Base-by-base conservation (phyloP, 2,888 invertebrate species). In the Orthosia cruda region DNA sequence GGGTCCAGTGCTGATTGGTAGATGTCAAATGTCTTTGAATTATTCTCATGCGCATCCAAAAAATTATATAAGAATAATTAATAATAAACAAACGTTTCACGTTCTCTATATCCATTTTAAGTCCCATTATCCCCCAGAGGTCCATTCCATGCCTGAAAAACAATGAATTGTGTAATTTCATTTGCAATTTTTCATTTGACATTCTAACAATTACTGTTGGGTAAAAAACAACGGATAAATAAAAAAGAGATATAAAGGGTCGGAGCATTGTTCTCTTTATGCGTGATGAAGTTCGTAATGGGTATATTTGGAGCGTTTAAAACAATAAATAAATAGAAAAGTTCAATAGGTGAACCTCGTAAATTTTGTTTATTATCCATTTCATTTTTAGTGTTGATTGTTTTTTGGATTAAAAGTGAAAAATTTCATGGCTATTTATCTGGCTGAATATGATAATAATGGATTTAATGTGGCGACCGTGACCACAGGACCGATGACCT, bases 111-210 rank as follows among this genome's bases (percentile, higher is more conserved):
- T 85, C 85, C 88, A 85, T 89, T 90, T 89, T 89, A 89, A 89
- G 86, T 84, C 85, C 89, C 88, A 89, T 91, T 90, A 88, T 88
- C 82, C 92, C 81, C 89, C 62, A 78, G 89, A 78, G 90, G 77
- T 85, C 89, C 88, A 89, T 92, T 92, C 88, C 73, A 81, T 78
- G 85, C 85, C 84, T 87, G 85, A 90, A 91, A 71, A 92, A 92
- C 93, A 93, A 92, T 92, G 92, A 91, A 90, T 88, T 87, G 88
- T 87, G 89, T 91, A 90, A 92, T 93, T 92, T 91, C 91, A 91
- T 92, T 92, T 90, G 91, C 91, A 90, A 92, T 93, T 92, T 93
- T 92, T 92, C 92, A 92, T 93, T 91, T 91, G 89, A 88, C 89
- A 89, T 89, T 90, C 89, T 88, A 91, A 92, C 89, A 91, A 92